Evolutionary conservation across 2,888 invertebrate genomes (phyloP).

Genomic region (Poecilus cupreus): DNA sequence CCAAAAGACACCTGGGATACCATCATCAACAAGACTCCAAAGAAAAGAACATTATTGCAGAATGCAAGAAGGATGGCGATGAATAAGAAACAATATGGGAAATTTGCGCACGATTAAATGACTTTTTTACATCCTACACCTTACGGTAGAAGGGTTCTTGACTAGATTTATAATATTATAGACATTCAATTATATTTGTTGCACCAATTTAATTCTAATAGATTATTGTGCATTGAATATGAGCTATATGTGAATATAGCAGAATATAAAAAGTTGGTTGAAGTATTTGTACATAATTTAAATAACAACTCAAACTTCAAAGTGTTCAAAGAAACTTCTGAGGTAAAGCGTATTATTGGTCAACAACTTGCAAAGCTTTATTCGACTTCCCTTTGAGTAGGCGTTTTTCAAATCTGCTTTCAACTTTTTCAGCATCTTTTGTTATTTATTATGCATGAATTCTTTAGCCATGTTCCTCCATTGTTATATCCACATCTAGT

Average conservation of each 20-base stretch:
- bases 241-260: neutral
- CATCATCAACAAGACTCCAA: too few species aligned
- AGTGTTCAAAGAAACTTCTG: slow-evolving; percentile 1
- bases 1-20: too few species aligned
- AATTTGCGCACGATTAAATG: too few species aligned
- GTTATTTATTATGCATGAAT: slow-evolving; percentile 36
- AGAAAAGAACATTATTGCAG: too few species aligned
- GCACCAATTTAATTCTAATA: too few species aligned
- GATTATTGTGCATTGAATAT: too few species aligned
- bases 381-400: slow-evolving; percentile 14
- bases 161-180: too few species aligned
- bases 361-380: slow-evolving; percentile 21
- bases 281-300: slow-evolving; percentile 7
- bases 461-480: neutral
- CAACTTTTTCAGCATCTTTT: slow-evolving; percentile 26
- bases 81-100: too few species aligned
- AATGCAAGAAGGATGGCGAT: too few species aligned
- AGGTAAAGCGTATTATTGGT: slow-evolving; percentile 25
- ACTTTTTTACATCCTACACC: too few species aligned
- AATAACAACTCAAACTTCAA: slow-evolving; percentile 18
- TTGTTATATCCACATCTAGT: neutral
- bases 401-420: slow-evolving; percentile 7
- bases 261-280: slow-evolving; percentile 3
- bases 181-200: too few species aligned
- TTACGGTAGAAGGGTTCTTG: too few species aligned